Evolutionary conservation across 2,797 vertebrate species (phyloP).

Genomic region (Coregonus sp.): DNA sequence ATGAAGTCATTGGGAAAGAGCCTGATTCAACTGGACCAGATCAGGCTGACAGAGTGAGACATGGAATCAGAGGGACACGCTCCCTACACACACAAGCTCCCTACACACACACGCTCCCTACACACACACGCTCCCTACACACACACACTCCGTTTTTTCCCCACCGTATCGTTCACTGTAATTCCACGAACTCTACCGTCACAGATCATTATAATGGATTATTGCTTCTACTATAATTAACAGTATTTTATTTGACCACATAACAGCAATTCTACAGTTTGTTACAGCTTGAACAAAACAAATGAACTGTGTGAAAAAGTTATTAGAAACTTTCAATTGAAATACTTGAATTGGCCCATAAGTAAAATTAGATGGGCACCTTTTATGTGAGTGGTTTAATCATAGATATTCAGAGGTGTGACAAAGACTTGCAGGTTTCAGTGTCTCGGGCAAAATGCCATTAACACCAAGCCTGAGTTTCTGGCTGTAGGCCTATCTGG

Average conservation of each 20-base stretch:
- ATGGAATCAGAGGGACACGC: constrained; percentile 28
- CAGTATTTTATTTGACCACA: neutral
- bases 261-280: neutral
- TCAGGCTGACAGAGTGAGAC: constrained; percentile 25
- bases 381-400: constrained; percentile 3
- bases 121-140: constrained; percentile 23
- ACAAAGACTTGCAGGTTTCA: constrained; percentile 31
- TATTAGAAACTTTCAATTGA: neutral
- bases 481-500: neutral
- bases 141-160: constrained; percentile 1
- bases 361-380: neutral
- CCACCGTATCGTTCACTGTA: neutral
- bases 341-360: neutral
- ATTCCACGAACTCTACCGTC: constrained; percentile 12
- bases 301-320: too few relatives aligned
- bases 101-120: constrained; percentile 18
- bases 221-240: neutral
- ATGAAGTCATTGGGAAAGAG: constrained; percentile 80
- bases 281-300: neutral
- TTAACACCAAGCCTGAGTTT: constrained; percentile 24
- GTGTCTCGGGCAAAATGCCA: constrained; percentile 12
- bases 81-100: constrained; percentile 9
- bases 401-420: constrained; percentile 16
- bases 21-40: constrained; percentile 63
- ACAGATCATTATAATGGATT: neutral